Conservation (phyloP, 2,797 vertebrate species). For the Enteromius anoplus region DNA sequence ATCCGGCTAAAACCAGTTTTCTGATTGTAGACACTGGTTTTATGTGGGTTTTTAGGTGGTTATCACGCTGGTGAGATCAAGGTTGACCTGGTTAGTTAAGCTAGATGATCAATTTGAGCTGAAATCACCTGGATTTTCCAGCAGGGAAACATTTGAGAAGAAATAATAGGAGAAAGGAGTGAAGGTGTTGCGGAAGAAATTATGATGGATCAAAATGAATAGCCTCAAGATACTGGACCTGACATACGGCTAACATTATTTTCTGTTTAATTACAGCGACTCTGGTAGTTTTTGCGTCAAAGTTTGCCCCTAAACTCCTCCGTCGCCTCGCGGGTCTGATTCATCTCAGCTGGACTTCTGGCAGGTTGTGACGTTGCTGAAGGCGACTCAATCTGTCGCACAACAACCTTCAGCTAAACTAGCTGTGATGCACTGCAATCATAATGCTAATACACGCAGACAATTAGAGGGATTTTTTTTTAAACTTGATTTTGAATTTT, state of each 20-base stretch:
- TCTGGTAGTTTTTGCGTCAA: neutral
- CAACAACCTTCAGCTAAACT: neutral
- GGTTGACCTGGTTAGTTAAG: neutral
- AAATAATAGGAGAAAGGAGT: neutral
- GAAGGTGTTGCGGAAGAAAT: neutral
- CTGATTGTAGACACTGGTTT: neutral
- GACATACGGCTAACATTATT: neutral
- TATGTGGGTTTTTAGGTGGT: neutral
- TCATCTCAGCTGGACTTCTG: constrained; percentile 10
- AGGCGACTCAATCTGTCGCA: constrained; percentile 8
- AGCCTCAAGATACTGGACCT: neutral
- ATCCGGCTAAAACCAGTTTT: neutral
- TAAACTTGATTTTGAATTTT: neutral
- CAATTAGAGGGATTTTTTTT: neutral
- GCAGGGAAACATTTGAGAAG: neutral
- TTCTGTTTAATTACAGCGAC: constrained; percentile 9
- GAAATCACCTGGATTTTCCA: neutral
- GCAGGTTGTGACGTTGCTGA: neutral
- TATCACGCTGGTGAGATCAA: neutral
- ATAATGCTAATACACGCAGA: neutral
- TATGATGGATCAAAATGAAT: neutral
- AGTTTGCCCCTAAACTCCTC: neutral
- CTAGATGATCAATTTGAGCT: neutral
- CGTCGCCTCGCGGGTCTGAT: neutral
- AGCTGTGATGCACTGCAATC: neutral